Percentiles rank a stretch among this genome's conserved stretches.
Conservation (phyloP, 92 coral and sea anemone species). For the Porites cylindrica region DNA sequence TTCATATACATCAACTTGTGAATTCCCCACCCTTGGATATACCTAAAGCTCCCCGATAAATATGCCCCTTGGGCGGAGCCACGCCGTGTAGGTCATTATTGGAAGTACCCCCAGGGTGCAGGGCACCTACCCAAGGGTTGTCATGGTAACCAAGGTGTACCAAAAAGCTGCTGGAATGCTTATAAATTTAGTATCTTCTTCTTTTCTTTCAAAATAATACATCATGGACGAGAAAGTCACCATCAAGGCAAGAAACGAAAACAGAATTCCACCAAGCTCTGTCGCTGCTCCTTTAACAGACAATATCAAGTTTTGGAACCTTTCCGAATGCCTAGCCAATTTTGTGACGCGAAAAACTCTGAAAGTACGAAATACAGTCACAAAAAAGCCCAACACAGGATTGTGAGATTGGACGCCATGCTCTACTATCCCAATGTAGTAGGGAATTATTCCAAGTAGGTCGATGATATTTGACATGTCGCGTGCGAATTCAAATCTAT, state of each 20-base stretch:
- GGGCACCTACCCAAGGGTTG: constrained; percentile 85
- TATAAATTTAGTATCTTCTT: constrained; percentile 45
- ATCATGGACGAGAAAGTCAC: constrained; percentile 75
- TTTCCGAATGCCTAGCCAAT: constrained; percentile 81
- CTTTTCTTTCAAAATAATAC: constrained; percentile 64
- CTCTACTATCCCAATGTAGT: constrained; percentile 73
- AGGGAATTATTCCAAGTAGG: constrained; percentile 83
- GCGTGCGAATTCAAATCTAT: constrained; percentile 66
- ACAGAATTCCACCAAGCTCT: constrained; percentile 88
- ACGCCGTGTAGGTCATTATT: too few species aligned
- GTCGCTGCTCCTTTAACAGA: constrained; percentile 80
- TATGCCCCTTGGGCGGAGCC: too few species aligned
- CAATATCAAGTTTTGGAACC: constrained; percentile 69
- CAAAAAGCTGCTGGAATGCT: constrained; percentile 89
- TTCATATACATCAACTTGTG: too few species aligned
- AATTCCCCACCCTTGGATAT: too few species aligned
- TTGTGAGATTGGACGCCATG: constrained; percentile 49
- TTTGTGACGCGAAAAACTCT: constrained; percentile 84
- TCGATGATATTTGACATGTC: constrained; percentile 79
- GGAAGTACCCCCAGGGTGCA: too few species aligned
- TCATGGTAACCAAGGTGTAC: constrained; percentile 95
- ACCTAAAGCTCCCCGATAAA: too few species aligned
- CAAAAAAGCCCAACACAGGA: constrained; percentile 47
- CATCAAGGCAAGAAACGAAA: constrained; percentile 84
- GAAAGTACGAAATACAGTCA: constrained; percentile 77